phyloP scores from a whole-genome alignment of 2,888 invertebrate genomes.

The Trissoscelio sp. region DNA sequence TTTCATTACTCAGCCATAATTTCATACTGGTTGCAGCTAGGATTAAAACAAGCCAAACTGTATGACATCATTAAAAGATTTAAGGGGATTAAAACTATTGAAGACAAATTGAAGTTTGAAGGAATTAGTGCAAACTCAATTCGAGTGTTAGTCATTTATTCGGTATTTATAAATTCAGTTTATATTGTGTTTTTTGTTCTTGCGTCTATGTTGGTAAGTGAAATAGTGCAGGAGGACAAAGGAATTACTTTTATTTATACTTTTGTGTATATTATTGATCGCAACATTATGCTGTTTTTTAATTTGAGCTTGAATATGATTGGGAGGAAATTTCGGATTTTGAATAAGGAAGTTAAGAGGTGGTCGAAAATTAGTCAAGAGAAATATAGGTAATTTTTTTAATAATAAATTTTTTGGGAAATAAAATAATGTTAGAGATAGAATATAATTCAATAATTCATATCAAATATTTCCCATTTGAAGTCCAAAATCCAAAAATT shows the following conservation, averaged over 20 bases:
- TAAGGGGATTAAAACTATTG: neutral
- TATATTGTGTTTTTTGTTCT: conserved; percentile 13
- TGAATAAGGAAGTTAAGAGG: conserved; percentile 38
- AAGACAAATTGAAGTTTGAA: conserved; percentile 30
- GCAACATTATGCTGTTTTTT: conserved; percentile 44
- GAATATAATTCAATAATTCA: too few species aligned
- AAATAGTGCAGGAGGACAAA: neutral
- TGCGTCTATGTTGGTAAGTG: conserved; percentile 11
- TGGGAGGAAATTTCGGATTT: conserved; percentile 17
- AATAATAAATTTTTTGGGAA: too few species aligned
- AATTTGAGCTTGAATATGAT: conserved; percentile 35
- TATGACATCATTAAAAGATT: conserved; percentile 19
- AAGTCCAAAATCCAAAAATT: too few species aligned
- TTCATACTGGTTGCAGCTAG: conserved; percentile 52
- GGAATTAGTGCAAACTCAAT: neutral
- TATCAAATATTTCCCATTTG: too few species aligned
- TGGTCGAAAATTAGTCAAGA: conserved; percentile 21
- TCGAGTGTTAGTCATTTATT: neutral
- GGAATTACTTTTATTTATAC: conserved; percentile 29
- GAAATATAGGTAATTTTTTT: neutral
- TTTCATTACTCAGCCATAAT: conserved; percentile 46
- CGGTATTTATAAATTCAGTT: conserved; percentile 23
- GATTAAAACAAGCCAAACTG: conserved; percentile 36
- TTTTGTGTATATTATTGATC: conserved; percentile 42
- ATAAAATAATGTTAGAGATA: too few species aligned